phyloP scores from a whole-genome alignment of 2,797 vertebrate species.

The Eulemur rubriventer region DNA sequence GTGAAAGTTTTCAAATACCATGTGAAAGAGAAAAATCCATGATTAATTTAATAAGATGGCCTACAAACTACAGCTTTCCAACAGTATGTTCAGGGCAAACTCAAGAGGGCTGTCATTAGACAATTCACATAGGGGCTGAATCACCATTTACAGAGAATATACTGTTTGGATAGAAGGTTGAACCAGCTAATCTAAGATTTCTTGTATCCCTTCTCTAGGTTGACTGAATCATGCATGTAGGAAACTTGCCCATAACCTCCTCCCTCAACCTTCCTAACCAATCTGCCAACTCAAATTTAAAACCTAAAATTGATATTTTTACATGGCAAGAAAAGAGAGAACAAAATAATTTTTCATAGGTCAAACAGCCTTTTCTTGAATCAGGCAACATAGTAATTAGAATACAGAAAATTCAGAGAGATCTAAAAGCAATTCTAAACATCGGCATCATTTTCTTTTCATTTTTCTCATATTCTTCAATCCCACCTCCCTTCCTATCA shows the following conservation, averaged over 20 bases:
- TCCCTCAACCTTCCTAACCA: neutral
- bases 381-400: neutral
- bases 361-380: neutral
- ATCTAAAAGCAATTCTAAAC: neutral
- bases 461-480: neutral
- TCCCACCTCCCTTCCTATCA: neutral
- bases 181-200: neutral
- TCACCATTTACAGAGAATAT: neutral
- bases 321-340: slow-evolving; percentile 42
- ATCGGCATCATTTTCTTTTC: neutral
- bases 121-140: neutral
- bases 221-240: neutral
- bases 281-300: slow-evolving; percentile 46
- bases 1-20: neutral
- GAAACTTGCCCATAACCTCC: neutral
- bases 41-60: neutral
- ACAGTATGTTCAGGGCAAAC: neutral
- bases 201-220: neutral
- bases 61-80: neutral
- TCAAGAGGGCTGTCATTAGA: neutral
- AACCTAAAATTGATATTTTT: neutral
- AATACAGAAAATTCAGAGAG: neutral
- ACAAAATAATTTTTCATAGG: neutral
- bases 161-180: neutral
- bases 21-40: neutral